Evolutionary conservation across 1,140 invertebrate species (phyloP).

Genomic region (Centruroides vittatus): DNA sequence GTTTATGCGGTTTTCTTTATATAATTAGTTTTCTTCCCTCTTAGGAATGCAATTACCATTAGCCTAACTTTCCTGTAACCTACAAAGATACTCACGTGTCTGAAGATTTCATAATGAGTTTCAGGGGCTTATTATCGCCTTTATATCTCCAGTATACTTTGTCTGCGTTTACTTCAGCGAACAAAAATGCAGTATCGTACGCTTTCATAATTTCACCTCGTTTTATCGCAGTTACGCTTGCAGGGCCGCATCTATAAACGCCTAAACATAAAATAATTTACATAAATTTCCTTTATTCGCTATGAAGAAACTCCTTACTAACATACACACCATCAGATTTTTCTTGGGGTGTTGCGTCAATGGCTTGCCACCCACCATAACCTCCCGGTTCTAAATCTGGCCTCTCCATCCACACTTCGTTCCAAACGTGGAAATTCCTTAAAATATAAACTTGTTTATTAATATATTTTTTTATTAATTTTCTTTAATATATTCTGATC

Average conservation of each 20-base stretch:
- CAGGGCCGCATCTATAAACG: conserved; percentile 65
- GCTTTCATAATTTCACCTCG: conserved; percentile 61
- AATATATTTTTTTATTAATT: not conserved
- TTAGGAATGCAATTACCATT: too few relatives aligned
- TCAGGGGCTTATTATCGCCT: conserved; percentile 33
- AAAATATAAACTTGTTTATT: not conserved
- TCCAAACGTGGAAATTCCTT: conserved; percentile 90
- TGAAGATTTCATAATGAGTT: conserved; percentile 19
- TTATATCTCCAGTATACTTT: conserved; percentile 37
- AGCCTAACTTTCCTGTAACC: too few relatives aligned
- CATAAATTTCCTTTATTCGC: not conserved
- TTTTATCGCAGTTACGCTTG: conserved; percentile 53
- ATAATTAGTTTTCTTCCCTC: too few relatives aligned
- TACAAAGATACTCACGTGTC: conserved; percentile 16
- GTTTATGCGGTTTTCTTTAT: too few relatives aligned
- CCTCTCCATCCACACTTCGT: conserved; percentile 83
- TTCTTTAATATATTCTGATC: not conserved
- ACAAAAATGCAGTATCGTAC: conserved; percentile 71
- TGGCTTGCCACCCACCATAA: conserved; percentile 73
- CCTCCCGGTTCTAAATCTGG: conserved; percentile 48
- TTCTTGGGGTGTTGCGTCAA: conserved; percentile 87
- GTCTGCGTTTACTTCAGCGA: conserved; percentile 72
- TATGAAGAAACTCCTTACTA: not conserved
- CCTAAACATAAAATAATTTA: conserved; percentile 7
- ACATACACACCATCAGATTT: conserved; percentile 37